phyloP scores from a whole-genome alignment of 2,797 vertebrate species.

The Pangasius larnaudii region DNA sequence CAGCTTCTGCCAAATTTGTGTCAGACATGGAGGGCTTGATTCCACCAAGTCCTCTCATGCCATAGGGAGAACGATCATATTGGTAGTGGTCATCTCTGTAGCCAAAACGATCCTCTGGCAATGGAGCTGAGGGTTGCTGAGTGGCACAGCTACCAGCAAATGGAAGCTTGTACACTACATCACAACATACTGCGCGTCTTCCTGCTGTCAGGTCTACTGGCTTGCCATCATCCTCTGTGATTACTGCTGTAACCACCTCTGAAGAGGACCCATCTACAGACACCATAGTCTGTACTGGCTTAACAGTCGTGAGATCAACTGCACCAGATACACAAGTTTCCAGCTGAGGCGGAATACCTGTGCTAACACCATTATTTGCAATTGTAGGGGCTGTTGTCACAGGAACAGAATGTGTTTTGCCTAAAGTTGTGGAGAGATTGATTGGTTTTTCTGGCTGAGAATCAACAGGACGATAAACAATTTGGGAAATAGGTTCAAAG shows the following conservation, averaged over 20 bases:
- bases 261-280: slow-evolving; percentile 82
- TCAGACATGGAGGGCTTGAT: slow-evolving; percentile 99
- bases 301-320: slow-evolving; percentile 93
- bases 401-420: slow-evolving; percentile 74
- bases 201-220: slow-evolving; percentile 96
- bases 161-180: slow-evolving; percentile 94
- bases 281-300: slow-evolving; percentile 88
- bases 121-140: slow-evolving; percentile 85
- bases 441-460: slow-evolving; percentile 89
- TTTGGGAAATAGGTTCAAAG: slow-evolving; percentile 84
- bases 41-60: slow-evolving; percentile 87
- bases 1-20: slow-evolving; percentile 94
- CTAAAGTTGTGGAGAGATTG: slow-evolving; percentile 84
- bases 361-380: slow-evolving; percentile 84
- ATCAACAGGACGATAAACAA: slow-evolving; percentile 77
- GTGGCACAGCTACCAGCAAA: slow-evolving; percentile 91
- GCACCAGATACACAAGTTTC: slow-evolving; percentile 79
- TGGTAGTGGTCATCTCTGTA: slow-evolving; percentile 98
- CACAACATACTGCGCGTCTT: slow-evolving; percentile 92
- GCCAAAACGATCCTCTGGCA: slow-evolving; percentile 96
- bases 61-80: slow-evolving; percentile 85
- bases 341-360: slow-evolving; percentile 65
- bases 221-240: slow-evolving; percentile 91
- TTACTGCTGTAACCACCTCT: slow-evolving; percentile 83
- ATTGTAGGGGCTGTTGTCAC: slow-evolving; percentile 79